Evolutionary conservation across 1,140 invertebrate species (phyloP), one percentile per base, ranked within the genome.

Genomic region (Diuraphis noxia): DNA sequence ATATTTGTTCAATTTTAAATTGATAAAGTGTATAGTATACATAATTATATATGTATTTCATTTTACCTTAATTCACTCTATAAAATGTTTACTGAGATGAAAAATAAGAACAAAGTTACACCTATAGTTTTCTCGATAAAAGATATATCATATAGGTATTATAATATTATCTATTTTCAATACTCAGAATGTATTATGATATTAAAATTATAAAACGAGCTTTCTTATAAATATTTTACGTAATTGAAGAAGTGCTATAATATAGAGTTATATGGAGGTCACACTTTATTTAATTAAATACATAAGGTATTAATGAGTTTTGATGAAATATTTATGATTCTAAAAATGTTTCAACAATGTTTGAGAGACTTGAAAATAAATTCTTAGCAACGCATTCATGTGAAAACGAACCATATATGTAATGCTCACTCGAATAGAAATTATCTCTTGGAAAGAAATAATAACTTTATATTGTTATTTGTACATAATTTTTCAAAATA

Each of bases 381-480:
- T 43, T 82, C 23, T n/a, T 82, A n/a, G 81, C 17, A 82, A 82
- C 13, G 40, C 40, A 82, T 41, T 82, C 79, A 81, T 38, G 38
- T 81, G 79, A 81, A 81, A 81, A 40, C 8, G 36, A 81, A 38
- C 79, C 79, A 81, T 81, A 81, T 81, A 25, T 81, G 79, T 38
- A 38, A 81, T 81, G 79, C 40, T 81, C 36, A 81, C 38, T 81
- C 23, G 6, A 40, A 81, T 81, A 40, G 79, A 81, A 40, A 36
- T 40, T 81, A 81, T 81, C 38, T 81, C 21, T 40, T 81, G 38
- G 23, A 81, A 38, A 6, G 2, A 81, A 81, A 81, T 36, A 38
- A 81, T 81, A 81, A 81, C 79, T 38, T 81, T 40, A 81, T 40
- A 81, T 30, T 81, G 36, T 40, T 81, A 81, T 81, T 40, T 81